phyloP scores from a whole-genome alignment of 2,113 vertebrate species.

The Erythrolamprus reginae region DNA sequence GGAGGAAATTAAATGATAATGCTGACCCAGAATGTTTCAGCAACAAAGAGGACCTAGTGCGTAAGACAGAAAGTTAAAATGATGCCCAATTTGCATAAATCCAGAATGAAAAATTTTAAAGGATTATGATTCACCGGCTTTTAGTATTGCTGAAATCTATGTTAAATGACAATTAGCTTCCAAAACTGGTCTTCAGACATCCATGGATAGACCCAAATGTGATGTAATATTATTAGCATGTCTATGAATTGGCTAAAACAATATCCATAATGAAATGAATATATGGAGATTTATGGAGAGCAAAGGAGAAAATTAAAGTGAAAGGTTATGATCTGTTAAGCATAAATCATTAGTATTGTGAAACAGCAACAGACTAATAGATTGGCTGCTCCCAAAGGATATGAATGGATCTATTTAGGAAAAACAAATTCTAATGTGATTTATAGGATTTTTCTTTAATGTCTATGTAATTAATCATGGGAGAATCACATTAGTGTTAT shows the following conservation, averaged over 20 bases:
- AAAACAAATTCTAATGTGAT: neutral
- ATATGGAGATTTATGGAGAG: neutral
- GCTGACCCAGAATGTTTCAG: neutral
- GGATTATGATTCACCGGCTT: neutral
- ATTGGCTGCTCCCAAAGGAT: neutral
- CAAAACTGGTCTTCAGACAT: neutral
- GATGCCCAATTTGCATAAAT: neutral
- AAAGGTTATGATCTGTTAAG: neutral
- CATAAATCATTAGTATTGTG: neutral
- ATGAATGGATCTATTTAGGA: neutral
- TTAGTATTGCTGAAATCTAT: neutral
- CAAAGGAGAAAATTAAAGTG: neutral
- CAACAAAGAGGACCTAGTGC: neutral
- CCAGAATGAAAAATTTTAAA: neutral
- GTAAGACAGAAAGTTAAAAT: neutral
- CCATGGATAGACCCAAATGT: neutral
- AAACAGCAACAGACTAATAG: neutral
- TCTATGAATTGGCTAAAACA: neutral
- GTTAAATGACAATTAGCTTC: neutral
- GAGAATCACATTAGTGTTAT: neutral
- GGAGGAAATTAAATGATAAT: neutral
- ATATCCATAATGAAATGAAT: neutral
- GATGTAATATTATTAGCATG: neutral
- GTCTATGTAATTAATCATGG: neutral
- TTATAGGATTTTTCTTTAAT: neutral